Evolutionary conservation across 2,888 invertebrate genomes (phyloP).

Genomic region (Nymphalis c-album): DNA sequence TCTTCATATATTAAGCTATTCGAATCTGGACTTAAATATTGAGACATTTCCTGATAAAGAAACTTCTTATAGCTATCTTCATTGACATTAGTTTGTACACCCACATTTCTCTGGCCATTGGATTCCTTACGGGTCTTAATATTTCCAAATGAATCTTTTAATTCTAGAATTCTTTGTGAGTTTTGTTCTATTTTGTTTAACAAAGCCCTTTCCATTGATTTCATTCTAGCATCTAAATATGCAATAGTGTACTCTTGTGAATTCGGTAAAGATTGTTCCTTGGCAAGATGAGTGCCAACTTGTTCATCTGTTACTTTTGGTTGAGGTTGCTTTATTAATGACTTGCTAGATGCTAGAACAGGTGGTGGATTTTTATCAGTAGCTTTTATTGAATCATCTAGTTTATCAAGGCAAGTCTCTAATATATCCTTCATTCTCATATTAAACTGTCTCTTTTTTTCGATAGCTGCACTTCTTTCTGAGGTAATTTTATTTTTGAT

Average conservation of each 20-base stretch:
- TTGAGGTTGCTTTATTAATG: constrained; percentile 12
- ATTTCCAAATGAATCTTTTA: constrained; percentile 50
- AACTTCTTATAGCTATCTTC: constrained; percentile 58
- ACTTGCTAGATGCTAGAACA: constrained; percentile 4
- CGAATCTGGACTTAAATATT: constrained; percentile 60
- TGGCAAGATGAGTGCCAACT: constrained; percentile 34
- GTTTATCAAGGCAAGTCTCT: constrained; percentile 60
- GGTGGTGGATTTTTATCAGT: constrained; percentile 14
- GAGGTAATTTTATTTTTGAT: constrained; percentile 56
- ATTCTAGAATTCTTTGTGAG: constrained; percentile 57
- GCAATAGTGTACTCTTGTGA: constrained; percentile 53
- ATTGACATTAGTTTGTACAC: constrained; percentile 53
- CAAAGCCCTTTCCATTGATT: constrained; percentile 64
- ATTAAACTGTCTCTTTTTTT: constrained; percentile 70
- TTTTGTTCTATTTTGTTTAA: constrained; percentile 68
- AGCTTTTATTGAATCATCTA: constrained; percentile 30
- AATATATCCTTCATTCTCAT: constrained; percentile 69
- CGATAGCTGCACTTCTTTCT: constrained; percentile 64
- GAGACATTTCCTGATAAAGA: constrained; percentile 66
- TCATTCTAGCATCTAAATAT: constrained; percentile 62
- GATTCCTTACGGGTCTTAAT: constrained; percentile 23
- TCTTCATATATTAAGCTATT: constrained; percentile 70
- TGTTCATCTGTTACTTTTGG: constrained; percentile 18
- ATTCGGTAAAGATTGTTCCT: constrained; percentile 43
- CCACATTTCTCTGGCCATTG: constrained; percentile 41